phyloP scores from a whole-genome alignment of 2,113 vertebrate genomes.

The Acrocephalus arundinaceus region DNA sequence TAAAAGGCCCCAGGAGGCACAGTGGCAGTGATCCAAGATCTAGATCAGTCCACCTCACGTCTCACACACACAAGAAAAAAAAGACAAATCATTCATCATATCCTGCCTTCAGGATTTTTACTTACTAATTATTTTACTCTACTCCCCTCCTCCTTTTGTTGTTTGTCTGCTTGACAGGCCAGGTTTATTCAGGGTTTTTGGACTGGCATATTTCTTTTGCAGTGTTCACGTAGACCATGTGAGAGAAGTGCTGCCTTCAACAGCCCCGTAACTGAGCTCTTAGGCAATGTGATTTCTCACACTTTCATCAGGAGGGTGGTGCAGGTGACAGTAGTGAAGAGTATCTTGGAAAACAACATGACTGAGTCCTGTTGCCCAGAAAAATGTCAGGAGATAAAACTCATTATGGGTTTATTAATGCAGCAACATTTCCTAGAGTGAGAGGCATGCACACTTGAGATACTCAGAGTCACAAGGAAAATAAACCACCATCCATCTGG shows the following conservation, averaged over 20 bases:
- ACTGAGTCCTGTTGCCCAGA: background rate
- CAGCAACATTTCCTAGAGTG: background rate
- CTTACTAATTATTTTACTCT: background rate
- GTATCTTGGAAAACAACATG: background rate
- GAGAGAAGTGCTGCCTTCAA: background rate
- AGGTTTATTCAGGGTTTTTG: background rate
- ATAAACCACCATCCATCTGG: background rate
- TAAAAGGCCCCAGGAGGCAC: background rate
- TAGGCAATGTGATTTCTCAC: background rate
- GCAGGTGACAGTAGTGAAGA: background rate
- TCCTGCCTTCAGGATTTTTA: background rate
- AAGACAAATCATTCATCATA: background rate
- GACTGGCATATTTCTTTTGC: background rate
- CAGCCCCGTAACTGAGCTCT: background rate
- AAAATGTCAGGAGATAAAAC: background rate
- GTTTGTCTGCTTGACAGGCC: background rate
- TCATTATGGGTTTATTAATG: background rate
- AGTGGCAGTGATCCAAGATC: background rate
- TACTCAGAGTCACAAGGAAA: background rate
- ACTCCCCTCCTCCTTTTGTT: background rate
- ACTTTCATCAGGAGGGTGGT: background rate
- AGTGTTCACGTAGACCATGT: rapidly evolving
- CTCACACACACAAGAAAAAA: rapidly evolving
- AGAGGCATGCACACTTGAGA: background rate
- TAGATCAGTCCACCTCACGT: rapidly evolving